Conservation (phyloP, 1,140 invertebrate genomes). For the Solenopsis fugax region DNA sequence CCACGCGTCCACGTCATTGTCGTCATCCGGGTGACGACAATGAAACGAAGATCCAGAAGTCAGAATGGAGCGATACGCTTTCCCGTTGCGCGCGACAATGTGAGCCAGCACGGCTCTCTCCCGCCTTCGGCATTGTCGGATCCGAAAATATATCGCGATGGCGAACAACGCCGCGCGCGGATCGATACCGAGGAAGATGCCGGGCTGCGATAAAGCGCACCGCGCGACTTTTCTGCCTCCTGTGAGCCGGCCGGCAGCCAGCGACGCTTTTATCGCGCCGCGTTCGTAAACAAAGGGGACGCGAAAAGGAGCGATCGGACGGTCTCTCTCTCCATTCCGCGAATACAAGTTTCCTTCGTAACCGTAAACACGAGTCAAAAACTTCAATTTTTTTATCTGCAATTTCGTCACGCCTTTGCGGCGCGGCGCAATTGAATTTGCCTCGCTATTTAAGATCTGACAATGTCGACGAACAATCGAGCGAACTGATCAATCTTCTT, state of each 20-base stretch:
- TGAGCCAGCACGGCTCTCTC: conserved; percentile 46
- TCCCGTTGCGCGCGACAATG: conserved; percentile 27
- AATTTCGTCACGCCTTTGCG: neutral
- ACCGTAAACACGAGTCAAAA: neutral
- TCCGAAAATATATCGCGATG: conserved; percentile 76
- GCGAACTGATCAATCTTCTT: neutral
- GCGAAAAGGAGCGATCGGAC: neutral
- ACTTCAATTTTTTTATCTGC: neutral
- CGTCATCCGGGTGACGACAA: conserved; percentile 74
- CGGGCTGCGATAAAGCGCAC: conserved; percentile 72
- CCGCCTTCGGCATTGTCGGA: conserved; percentile 68
- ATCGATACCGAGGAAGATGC: conserved; percentile 75
- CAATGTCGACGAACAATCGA: neutral
- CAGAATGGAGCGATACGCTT: conserved; percentile 47
- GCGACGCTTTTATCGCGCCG: conserved; percentile 43
- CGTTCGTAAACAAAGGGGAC: conserved; percentile 65
- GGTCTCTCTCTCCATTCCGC: conserved; percentile 5
- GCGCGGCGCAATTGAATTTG: neutral
- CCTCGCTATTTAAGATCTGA: neutral
- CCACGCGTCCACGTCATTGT: conserved; percentile 70
- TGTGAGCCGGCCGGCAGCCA: neutral
- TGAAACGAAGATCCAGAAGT: conserved; percentile 65
- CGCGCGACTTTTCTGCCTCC: conserved; percentile 67
- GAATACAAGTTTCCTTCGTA: neutral
- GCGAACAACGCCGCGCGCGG: conserved; percentile 51